These are phyloP conservation scores for Sicus ferrugineus DNA, from an alignment of 2,888 invertebrate genomes.

Conservation along the genomic window DNA sequence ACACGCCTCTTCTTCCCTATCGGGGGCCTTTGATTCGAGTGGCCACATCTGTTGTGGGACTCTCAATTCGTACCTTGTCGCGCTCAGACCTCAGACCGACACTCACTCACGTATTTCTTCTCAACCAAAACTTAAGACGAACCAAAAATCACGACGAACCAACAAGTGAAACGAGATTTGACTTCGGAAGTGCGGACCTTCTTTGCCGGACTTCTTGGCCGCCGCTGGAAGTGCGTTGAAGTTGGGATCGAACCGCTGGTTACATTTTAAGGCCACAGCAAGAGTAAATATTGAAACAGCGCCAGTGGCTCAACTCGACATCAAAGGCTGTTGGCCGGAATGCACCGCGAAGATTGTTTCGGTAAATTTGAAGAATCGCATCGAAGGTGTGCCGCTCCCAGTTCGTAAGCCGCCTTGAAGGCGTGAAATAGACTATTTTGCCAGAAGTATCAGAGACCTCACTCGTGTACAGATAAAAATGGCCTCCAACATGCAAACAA, in stretches of 20 bases:
- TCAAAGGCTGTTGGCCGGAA: conserved; percentile 35
- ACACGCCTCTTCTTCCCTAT: too few species aligned
- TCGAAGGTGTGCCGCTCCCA: conserved; percentile 26
- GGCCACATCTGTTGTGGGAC: too few species aligned
- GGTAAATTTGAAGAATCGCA: conserved; percentile 24
- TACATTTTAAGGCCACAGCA: conserved; percentile 36
- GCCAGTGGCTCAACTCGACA: conserved; percentile 33
- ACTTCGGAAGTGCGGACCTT: conserved; percentile 22
- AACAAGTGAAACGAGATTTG: too few species aligned
- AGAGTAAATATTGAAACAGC: conserved; percentile 40
- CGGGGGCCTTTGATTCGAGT: too few species aligned
- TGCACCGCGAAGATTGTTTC: conserved; percentile 19
- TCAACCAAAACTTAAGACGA: conserved; percentile 52
- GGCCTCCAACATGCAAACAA: too few species aligned
- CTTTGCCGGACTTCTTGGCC: conserved; percentile 40
- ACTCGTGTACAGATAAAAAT: too few species aligned
- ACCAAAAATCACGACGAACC: conserved; percentile 31
- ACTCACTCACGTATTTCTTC: conserved; percentile 39
- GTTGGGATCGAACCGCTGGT: conserved; percentile 37
- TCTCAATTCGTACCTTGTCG: conserved; percentile 14
- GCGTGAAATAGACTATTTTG: background rate
- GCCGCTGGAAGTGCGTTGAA: conserved; percentile 37
- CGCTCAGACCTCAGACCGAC: background rate
- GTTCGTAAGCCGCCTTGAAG: background rate
- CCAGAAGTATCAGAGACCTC: too few species aligned